These are phyloP conservation scores for Danio rerio DNA, from an alignment of 2,113 vertebrate genomes.

Conservation along the genomic window DNA sequence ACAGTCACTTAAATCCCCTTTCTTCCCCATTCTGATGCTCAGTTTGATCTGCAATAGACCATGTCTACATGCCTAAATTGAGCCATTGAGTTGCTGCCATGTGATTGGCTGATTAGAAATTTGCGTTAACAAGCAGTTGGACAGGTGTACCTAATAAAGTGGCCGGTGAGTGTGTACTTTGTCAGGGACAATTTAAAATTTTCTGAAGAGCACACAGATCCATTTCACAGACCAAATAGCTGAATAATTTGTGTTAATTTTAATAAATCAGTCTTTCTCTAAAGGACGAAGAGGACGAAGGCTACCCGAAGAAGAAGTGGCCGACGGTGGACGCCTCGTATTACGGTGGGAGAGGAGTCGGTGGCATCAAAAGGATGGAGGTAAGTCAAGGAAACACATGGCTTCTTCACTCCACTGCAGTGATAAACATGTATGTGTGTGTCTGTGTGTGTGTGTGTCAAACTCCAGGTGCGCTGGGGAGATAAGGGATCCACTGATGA, in stretches of 20 bases:
- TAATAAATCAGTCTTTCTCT: neutral
- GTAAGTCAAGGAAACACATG: conserved; percentile 66
- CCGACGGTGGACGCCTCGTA: conserved; percentile 93
- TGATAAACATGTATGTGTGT: neutral
- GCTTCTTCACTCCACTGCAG: neutral
- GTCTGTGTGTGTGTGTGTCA: conserved; percentile 31
- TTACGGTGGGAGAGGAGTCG: conserved; percentile 93
- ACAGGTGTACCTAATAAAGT: too few relatives aligned
- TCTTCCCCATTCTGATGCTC: too few relatives aligned
- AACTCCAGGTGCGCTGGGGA: conserved; percentile 92
- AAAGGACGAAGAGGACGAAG: conserved; percentile 76
- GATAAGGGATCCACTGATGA: conserved; percentile 97
- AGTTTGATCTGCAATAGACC: too few relatives aligned
- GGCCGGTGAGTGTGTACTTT: too few relatives aligned
- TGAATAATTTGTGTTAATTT: neutral
- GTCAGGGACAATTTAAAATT: too few relatives aligned
- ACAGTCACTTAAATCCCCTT: too few relatives aligned
- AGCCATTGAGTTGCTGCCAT: too few relatives aligned
- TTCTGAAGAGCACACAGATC: too few relatives aligned
- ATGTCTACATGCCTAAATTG: too few relatives aligned
- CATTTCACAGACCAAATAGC: too few relatives aligned
- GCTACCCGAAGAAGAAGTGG: conserved; percentile 76
- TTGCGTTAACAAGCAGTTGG: too few relatives aligned
- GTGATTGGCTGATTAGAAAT: too few relatives aligned
- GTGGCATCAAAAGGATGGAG: conserved; percentile 98